Percentiles rank a stretch among this genome's conserved stretches.
These are phyloP conservation scores for Pocillopora grandis DNA, from an alignment of 92 coral and sea anemone species.

Conservation along the genomic window DNA sequence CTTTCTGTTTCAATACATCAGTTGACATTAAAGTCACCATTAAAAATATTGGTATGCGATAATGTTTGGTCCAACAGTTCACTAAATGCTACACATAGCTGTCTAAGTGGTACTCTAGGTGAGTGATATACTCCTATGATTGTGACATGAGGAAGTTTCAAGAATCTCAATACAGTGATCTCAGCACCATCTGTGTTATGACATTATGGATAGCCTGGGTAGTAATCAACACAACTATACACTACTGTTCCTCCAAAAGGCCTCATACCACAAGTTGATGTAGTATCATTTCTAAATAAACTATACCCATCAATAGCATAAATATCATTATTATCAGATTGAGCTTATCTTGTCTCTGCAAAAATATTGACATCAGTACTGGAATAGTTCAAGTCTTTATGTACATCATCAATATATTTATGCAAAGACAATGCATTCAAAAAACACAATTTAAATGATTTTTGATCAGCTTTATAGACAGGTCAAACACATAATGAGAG, in stretches of 20 bases:
- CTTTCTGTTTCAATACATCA: not conserved
- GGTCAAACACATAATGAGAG: not conserved
- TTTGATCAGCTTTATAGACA: not conserved
- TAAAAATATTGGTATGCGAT: not conserved
- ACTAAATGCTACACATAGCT: not conserved
- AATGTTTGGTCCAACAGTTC: not conserved
- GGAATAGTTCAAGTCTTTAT: constrained; percentile 15
- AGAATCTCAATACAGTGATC: not conserved
- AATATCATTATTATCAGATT: not conserved
- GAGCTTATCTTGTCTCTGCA: not conserved
- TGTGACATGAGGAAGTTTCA: not conserved
- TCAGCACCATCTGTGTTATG: constrained; percentile 27
- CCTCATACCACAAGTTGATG: constrained; percentile 14
- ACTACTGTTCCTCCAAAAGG: constrained; percentile 47
- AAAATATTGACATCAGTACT: constrained; percentile 3
- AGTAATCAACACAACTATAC: constrained; percentile 35
- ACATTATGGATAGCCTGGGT: constrained; percentile 39
- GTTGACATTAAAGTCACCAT: not conserved
- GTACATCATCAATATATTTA: constrained; percentile 27
- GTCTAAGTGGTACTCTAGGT: not conserved
- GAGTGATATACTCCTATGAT: not conserved
- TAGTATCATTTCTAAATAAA: constrained; percentile 43
- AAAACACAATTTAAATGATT: constrained; percentile 2
- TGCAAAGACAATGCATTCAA: not conserved
- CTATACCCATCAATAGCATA: constrained; percentile 26